Base-by-base conservation (phyloP, 1,140 invertebrate genomes). In the Drosophila carrolli region DNA sequence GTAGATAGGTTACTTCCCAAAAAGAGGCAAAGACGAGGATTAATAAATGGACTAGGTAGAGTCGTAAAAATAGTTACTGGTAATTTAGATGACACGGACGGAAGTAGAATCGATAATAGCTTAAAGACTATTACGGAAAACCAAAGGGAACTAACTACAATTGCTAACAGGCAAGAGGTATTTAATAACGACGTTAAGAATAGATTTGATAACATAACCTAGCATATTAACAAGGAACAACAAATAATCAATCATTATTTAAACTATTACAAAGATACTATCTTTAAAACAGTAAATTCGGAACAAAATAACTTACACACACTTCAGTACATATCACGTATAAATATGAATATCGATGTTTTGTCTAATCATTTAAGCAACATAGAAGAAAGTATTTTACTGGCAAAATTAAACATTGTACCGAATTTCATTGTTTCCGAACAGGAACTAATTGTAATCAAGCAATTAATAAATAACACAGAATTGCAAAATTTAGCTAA, bases 111-210 rank as follows among this genome's bases (percentile, higher is more conserved):
- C 14, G 32, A 19, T 7, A 38, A 38, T 11, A 51, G 1, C 7
- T 11, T 51, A 14, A 51, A 51, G 9, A 10, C 19, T 5, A 51
- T 35, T n/a, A 51, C 48, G 5, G 10, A 37, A 16, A 53, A 53
- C 7, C 50, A 53, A 19, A 35, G 1, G 13, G 29, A 37, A 19
- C 10, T 53, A 19, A 53, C 32, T 7, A 10, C 29, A 37, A 53
- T 19, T 1, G 6, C 14, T 0, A 37, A 53, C 32, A 19, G 16
- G 13, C 50, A 53, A 35, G 29, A 53, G 8, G 9, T 19, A 53
- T 53, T 37, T 5, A 53, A 53, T 9, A 56, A 13, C 13, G 46
- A 59, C 8, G 38, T 67, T 19, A 67, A 51, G 7, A 29, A 35
- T 19, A 51, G 38, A 40, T 67, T 48, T 4, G 10, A 67, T 11